Percentiles rank a stretch among this genome's conserved stretches.
Conservation (phyloP, 2,888 invertebrate species). For the Rosalia funebris region DNA sequence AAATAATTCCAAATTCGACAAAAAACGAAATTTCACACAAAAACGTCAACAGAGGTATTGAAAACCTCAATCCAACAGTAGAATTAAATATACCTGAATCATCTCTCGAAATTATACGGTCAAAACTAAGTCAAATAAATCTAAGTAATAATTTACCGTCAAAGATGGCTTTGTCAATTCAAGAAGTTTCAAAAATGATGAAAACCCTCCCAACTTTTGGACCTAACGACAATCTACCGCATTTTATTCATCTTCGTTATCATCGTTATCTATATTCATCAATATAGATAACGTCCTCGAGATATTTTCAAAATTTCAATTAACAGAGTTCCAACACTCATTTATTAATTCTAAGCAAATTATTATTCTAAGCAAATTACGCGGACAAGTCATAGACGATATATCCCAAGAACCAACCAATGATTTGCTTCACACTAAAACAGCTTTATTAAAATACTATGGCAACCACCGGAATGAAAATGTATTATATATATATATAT, state of each 20-base stretch:
- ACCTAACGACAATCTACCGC: slow-evolving; percentile 2
- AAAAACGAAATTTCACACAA: no score
- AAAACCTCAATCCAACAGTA: no score
- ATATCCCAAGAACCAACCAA: neutral
- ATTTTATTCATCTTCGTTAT: no score
- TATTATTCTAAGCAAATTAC: slow-evolving; percentile 3
- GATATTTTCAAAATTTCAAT: neutral
- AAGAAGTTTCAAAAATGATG: neutral
- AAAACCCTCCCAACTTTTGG: neutral
- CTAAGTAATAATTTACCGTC: neutral
- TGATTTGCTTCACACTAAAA: neutral
- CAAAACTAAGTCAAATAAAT: neutral
- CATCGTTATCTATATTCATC: no score
- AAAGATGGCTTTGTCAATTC: neutral
- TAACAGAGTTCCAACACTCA: neutral
- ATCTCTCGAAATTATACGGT: neutral
- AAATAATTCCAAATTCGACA: neutral
- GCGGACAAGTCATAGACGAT: neutral
- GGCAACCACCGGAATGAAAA: slow-evolving; percentile 7
- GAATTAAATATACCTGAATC: neutral
- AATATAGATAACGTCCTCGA: neutral
- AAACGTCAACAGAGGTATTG: no score
- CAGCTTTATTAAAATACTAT: slow-evolving; percentile 8
- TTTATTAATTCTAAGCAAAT: neutral
- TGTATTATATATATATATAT: neutral